Evolutionary conservation across 2,797 vertebrate genomes (phyloP), one percentile per base, ranked within the genome.

Genomic region (Crotalus adamanteus): DNA sequence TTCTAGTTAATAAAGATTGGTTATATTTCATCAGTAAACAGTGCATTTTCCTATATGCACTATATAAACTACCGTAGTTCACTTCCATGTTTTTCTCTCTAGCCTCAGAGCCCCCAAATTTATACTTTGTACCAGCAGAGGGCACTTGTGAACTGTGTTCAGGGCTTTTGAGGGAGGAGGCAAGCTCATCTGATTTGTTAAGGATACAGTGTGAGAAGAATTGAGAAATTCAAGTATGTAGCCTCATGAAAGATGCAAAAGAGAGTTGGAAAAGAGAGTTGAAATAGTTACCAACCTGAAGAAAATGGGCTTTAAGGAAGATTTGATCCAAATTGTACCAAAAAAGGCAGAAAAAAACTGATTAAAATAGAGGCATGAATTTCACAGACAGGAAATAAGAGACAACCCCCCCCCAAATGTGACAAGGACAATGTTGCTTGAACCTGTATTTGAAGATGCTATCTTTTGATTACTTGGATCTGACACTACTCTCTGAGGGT

Each of bases 51-150:
- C 31, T 53, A 61, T 60, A 25, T 20, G 16, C 69, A 18, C 69
- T 37, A 0, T 0, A 13, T 57, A 14, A 18, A 57, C 1, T 12
- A 42, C 37, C 37, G 37, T 42, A 8, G 11, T 57, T 57, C 28
- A 22, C 51, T 86, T 69, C 18, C 22, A 69, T 73, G 37, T 47
- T 51, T 25, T 25, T 42, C 42, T 37, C 51, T 47, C 65, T 20
- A 59, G 53, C 25, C 12, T 28, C 20, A 26, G 22, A 83, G 42
- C 3, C 60, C 37, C 14, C 4, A 55, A 69, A 28, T 69, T n/a
- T 22, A 57, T 51, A 57, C 5, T 51, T 12, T 63, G 31, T 88
- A n/a, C 56, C 92, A 93, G 90, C 56, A 88, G 92, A 91, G 65
- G 89, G 92, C 47, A 22, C 56, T 78, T 88, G 26, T 13, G 55